Evolutionary conservation across 2,113 vertebrate species (phyloP).

Genomic region (Corynorhinus townsendii): DNA sequence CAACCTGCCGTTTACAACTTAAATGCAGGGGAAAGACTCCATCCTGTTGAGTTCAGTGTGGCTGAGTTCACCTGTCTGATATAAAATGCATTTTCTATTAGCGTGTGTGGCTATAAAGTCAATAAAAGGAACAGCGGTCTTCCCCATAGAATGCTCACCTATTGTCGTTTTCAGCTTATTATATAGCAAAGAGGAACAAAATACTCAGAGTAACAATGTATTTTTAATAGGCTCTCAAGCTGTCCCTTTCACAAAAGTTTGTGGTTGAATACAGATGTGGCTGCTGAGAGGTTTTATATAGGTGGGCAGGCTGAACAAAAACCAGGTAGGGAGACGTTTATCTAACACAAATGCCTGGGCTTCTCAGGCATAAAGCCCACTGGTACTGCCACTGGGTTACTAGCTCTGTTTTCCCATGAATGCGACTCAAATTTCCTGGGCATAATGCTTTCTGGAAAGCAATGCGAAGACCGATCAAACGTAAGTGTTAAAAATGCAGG

Average conservation of each 20-base stretch:
- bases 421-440: slow-evolving; percentile 33
- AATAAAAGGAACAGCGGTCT: slow-evolving; percentile 72
- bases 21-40: slow-evolving; percentile 65
- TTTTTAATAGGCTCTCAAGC: slow-evolving; percentile 69
- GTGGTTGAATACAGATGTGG: slow-evolving; percentile 63
- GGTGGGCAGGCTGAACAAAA: slow-evolving; percentile 66
- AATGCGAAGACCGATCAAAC: slow-evolving; percentile 70
- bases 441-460: slow-evolving; percentile 66
- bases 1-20: slow-evolving; percentile 70
- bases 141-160: slow-evolving; percentile 64
- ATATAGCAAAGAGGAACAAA: slow-evolving; percentile 71
- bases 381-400: slow-evolving; percentile 66
- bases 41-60: slow-evolving; percentile 58
- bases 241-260: slow-evolving; percentile 65
- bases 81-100: slow-evolving; percentile 73
- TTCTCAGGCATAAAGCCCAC: slow-evolving; percentile 67
- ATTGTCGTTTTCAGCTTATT: slow-evolving; percentile 72
- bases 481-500: slow-evolving; percentile 57
- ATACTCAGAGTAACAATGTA: slow-evolving; percentile 61
- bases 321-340: slow-evolving; percentile 68
- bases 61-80: slow-evolving; percentile 66
- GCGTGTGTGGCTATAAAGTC: slow-evolving; percentile 65
- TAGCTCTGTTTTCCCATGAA: slow-evolving; percentile 66
- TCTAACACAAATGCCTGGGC: slow-evolving; percentile 61
- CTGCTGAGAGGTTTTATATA: slow-evolving; percentile 64